phyloP scores from a whole-genome alignment of 2,888 invertebrate species.

The Scelioninae gen. 2 region DNA sequence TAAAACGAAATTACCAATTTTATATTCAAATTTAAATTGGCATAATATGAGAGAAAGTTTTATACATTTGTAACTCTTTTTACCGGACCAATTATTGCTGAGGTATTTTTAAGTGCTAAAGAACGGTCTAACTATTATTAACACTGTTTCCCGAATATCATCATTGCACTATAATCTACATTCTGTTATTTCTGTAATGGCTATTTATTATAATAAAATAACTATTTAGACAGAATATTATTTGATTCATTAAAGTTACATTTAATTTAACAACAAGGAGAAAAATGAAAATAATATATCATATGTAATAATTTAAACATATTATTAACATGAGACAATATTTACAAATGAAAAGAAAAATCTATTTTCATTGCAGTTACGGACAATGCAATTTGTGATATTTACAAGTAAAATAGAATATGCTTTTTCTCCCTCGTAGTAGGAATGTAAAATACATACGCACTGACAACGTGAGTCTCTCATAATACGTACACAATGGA shows the following conservation, averaged over 20 bases:
- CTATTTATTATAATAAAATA: constrained; percentile 6
- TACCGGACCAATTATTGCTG: constrained; percentile 12
- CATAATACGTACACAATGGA: constrained; percentile 29
- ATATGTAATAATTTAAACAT: constrained; percentile 69
- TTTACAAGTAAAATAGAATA: constrained; percentile 54
- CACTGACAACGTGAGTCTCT: constrained; percentile 43
- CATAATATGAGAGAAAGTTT: constrained; percentile 10
- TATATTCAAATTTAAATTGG: neutral
- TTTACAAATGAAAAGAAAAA: constrained; percentile 64
- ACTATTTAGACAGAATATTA: too few species aligned
- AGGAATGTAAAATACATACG: constrained; percentile 70
- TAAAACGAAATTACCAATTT: constrained; percentile 4
- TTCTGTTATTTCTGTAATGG: neutral
- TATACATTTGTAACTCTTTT: constrained; percentile 22
- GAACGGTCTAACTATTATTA: too few species aligned
- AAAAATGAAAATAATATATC: neutral
- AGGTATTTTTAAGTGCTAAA: neutral
- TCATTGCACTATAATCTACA: neutral
- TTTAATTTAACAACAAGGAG: too few species aligned
- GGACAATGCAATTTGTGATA: constrained; percentile 39
- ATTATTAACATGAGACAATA: constrained; percentile 63
- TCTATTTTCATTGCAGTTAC: constrained; percentile 44
- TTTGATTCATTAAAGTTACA: too few species aligned
- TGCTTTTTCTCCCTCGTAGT: constrained; percentile 57
- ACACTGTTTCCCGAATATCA: neutral